Conservation (phyloP, 2,888 invertebrate species). For the Lamellibrachia columna region DNA sequence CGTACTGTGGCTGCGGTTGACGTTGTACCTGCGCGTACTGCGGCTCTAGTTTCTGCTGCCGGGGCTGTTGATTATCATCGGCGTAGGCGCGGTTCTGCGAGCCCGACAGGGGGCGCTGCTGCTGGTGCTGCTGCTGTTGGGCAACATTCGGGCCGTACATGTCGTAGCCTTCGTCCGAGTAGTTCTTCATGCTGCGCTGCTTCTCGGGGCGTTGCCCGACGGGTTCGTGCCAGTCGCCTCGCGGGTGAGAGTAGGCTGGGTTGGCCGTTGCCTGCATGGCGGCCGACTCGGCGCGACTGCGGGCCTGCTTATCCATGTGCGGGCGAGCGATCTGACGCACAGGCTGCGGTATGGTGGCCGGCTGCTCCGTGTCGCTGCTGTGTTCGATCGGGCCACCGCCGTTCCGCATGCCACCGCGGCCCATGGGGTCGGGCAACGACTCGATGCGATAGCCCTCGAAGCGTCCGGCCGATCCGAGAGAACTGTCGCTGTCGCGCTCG, state of each 20-base stretch:
- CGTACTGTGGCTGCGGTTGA: neutral
- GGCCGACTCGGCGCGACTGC: neutral
- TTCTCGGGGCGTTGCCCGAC: neutral
- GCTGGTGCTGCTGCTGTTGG: slow-evolving; percentile 93
- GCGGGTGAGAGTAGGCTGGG: neutral
- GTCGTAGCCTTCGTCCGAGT: slow-evolving; percentile 71
- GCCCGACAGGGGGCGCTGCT: slow-evolving; percentile 66
- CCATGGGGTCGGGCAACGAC: slow-evolving; percentile 26
- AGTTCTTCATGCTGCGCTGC: slow-evolving; percentile 11
- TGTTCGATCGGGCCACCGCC: slow-evolving; percentile 24
- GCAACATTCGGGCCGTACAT: slow-evolving; percentile 95
- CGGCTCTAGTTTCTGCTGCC: slow-evolving; percentile 18
- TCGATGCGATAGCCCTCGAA: slow-evolving; percentile 29
- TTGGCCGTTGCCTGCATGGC: neutral
- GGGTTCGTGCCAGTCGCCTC: neutral
- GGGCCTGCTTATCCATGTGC: neutral
- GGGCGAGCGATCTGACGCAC: slow-evolving; percentile 2
- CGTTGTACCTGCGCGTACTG: neutral
- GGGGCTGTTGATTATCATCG: slow-evolving; percentile 17
- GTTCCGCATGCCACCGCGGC: neutral
- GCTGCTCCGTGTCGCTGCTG: slow-evolving; percentile 24
- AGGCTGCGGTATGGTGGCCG: slow-evolving; percentile 18
- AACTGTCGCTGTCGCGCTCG: slow-evolving; percentile 28
- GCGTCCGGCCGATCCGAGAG: slow-evolving; percentile 26
- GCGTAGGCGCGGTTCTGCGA: neutral